Percentiles rank a stretch among this genome's conserved stretches.
Evolutionary conservation across 2,797 vertebrate species (phyloP).

Genomic region (Meda fulgida): DNA sequence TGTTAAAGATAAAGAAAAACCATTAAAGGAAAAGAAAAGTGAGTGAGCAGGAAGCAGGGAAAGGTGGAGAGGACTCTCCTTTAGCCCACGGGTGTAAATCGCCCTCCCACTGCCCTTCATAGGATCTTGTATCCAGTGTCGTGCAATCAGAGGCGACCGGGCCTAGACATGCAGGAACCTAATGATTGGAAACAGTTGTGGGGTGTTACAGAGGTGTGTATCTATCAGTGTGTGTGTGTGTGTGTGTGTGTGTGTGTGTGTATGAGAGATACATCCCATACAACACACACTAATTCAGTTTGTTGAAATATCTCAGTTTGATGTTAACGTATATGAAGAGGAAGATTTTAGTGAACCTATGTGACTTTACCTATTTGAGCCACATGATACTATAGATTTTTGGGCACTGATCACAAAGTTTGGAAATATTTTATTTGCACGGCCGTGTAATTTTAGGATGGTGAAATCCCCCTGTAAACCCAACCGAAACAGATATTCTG

Average conservation of each 20-base stretch:
- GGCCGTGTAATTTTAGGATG: background rate
- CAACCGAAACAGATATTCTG: background rate
- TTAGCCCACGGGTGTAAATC: constrained; percentile 41
- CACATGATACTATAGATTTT: background rate
- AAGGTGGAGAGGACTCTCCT: constrained; percentile 40
- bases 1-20: constrained; percentile 36
- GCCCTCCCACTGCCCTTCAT: constrained; percentile 65
- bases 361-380: background rate
- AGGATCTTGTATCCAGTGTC: constrained; percentile 76
- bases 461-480: background rate
- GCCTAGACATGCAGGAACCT: constrained; percentile 85
- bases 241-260: constrained; percentile 37
- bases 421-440: background rate
- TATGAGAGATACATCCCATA: background rate
- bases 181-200: constrained; percentile 87
- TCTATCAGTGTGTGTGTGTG: constrained; percentile 38
- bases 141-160: constrained; percentile 80
- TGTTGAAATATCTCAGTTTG: background rate
- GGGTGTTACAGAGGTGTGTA: constrained; percentile 65
- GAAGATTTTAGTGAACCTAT: background rate
- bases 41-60: constrained; percentile 39
- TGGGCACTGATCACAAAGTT: background rate
- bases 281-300: background rate
- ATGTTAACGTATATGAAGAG: background rate
- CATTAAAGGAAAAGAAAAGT: constrained; percentile 30